phyloP scores from a whole-genome alignment of 2,797 vertebrate species.

The Betta splendens region DNA sequence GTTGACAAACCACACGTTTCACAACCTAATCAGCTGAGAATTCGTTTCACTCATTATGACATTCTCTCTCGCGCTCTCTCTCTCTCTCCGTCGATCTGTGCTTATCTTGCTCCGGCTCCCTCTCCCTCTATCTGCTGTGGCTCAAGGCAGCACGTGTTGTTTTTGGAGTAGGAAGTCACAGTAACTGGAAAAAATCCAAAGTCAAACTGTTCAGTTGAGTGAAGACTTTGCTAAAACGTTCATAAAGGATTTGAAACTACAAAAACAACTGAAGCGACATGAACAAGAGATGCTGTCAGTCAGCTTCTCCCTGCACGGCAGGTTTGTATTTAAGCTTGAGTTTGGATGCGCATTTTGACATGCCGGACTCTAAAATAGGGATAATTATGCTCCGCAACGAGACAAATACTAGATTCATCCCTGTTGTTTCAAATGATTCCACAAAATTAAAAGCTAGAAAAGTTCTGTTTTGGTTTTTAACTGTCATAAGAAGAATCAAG shows the following conservation, averaged over 20 bases:
- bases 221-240: background rate
- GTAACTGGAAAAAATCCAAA: background rate
- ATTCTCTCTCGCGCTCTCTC: constrained; percentile 4
- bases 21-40: constrained; percentile 27
- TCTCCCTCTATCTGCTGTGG: background rate
- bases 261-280: background rate
- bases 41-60: constrained; percentile 20
- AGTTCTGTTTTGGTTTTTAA: too few relatives aligned
- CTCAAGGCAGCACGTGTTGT: background rate
- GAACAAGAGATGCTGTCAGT: too few relatives aligned
- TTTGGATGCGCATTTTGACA: too few relatives aligned
- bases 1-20: constrained; percentile 41
- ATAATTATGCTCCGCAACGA: too few relatives aligned
- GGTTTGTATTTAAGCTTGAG: too few relatives aligned
- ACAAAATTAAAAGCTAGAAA: too few relatives aligned
- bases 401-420: too few relatives aligned
- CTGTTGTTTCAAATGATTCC: too few relatives aligned
- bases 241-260: background rate
- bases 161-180: background rate
- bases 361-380: too few relatives aligned
- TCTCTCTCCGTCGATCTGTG: background rate
- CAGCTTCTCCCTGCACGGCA: too few relatives aligned
- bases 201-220: constrained; percentile 7
- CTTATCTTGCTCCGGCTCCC: background rate
- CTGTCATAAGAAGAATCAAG: too few relatives aligned